Conservation (phyloP, 2,888 invertebrate species). For the Pharmacophagus antenor region DNA sequence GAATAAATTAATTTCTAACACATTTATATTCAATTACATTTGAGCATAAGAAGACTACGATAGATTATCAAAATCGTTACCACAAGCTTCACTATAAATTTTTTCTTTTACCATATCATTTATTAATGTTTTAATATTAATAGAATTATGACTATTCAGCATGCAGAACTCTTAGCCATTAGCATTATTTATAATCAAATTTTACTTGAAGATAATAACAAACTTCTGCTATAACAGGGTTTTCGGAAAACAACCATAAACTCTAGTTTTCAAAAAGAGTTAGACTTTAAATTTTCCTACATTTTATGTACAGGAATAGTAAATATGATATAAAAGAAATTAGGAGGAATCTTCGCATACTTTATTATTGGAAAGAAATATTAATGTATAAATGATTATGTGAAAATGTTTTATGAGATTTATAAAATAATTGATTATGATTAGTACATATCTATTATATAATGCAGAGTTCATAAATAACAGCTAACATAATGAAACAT, state of each 20-base stretch:
- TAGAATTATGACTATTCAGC: no score
- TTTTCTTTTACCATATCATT: neutral
- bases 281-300: no score
- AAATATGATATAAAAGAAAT: no score
- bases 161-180: no score
- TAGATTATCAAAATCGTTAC: neutral
- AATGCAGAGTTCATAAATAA: neutral
- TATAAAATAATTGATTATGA: neutral
- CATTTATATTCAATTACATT: neutral
- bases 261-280: no score
- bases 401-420: neutral
- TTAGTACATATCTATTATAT: neutral
- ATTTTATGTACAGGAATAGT: no score
- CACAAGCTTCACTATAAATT: neutral
- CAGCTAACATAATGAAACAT: neutral
- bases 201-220: neutral
- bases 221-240: neutral
- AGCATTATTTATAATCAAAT: no score
- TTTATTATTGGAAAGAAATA: neutral
- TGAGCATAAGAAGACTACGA: neutral
- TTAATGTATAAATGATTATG: neutral
- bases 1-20: constrained; percentile 15
- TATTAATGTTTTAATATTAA: neutral
- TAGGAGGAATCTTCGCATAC: neutral
- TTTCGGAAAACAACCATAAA: neutral